Percentiles rank a stretch among this genome's conserved stretches.
phyloP scores from a whole-genome alignment of 2,888 invertebrate genomes.

The Sacculina carcini region DNA sequence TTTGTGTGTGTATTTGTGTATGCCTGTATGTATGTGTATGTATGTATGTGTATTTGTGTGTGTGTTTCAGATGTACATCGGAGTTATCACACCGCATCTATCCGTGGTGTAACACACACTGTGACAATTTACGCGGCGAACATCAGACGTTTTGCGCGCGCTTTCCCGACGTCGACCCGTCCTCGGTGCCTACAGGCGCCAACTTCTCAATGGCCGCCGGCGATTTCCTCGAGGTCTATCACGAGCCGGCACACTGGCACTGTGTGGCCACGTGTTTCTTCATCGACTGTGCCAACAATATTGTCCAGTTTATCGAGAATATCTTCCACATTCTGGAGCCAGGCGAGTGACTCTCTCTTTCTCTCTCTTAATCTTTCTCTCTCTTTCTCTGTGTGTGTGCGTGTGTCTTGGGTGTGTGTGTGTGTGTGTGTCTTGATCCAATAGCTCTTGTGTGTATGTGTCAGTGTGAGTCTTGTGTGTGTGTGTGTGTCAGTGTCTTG shows the following conservation, averaged over 20 bases:
- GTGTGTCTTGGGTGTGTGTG: conserved; percentile 6
- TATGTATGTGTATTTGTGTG: too few relatives aligned
- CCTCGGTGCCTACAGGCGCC: conserved; percentile 31
- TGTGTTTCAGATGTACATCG: background rate
- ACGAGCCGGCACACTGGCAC: conserved; percentile 40
- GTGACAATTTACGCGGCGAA: conserved; percentile 53
- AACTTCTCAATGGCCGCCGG: conserved; percentile 89
- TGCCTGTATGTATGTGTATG: too few relatives aligned
- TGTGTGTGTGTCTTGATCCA: conserved; percentile 53
- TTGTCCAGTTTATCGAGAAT: conserved; percentile 75
- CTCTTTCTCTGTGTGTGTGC: too few relatives aligned
- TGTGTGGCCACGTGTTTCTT: conserved; percentile 93
- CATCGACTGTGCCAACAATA: conserved; percentile 90
- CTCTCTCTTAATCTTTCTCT: background rate
- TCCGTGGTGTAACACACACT: conserved; percentile 86
- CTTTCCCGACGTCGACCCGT: conserved; percentile 72
- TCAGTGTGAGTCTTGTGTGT: too few relatives aligned
- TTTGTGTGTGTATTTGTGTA: too few relatives aligned
- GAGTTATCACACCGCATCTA: conserved; percentile 44
- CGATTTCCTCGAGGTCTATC: conserved; percentile 70
- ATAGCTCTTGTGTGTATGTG: too few relatives aligned
- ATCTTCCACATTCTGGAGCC: conserved; percentile 71
- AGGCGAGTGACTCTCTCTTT: conserved; percentile 23
- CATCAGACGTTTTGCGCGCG: conserved; percentile 49
- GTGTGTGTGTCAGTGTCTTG: too few relatives aligned